Evolutionary conservation across 2,113 vertebrate genomes (phyloP).

Genomic region (Puffinus mauretanicus): DNA sequence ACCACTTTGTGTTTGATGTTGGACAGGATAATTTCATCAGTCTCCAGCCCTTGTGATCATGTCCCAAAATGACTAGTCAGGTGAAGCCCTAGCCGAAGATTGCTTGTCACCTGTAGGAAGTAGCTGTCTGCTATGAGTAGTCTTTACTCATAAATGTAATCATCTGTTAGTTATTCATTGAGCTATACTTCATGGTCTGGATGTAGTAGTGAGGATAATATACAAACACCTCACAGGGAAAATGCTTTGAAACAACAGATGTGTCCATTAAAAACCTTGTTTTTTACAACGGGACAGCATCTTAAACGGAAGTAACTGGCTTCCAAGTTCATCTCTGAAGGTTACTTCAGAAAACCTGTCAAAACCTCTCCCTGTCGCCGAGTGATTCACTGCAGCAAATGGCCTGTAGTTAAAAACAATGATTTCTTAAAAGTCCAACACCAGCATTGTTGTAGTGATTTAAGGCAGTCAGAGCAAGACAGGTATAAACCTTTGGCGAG

Average conservation of each 20-base stretch:
- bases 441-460: background rate
- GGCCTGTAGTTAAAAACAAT: background rate
- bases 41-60: slow-evolving; percentile 90
- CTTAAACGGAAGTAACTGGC: background rate
- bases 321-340: slow-evolving; percentile 38
- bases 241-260: slow-evolving; percentile 59
- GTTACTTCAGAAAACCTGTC: slow-evolving; percentile 13
- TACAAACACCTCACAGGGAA: slow-evolving; percentile 58
- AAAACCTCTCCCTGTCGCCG: background rate
- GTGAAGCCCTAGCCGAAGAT: slow-evolving; percentile 82
- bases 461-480: background rate
- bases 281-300: background rate
- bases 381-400: slow-evolving; percentile 10
- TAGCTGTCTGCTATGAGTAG: slow-evolving; percentile 79
- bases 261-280: background rate
- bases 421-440: slow-evolving; percentile 8
- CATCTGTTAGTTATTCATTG: slow-evolving; percentile 82
- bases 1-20: slow-evolving; percentile 88
- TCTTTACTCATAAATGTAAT: slow-evolving; percentile 82
- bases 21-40: slow-evolving; percentile 92
- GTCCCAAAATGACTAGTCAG: slow-evolving; percentile 90
- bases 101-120: slow-evolving; percentile 92
- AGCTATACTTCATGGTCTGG: slow-evolving; percentile 71
- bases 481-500: background rate
- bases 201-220: slow-evolving; percentile 60